phyloP scores from a whole-genome alignment of 2,888 invertebrate species.

The Nemapogon koenigi region DNA sequence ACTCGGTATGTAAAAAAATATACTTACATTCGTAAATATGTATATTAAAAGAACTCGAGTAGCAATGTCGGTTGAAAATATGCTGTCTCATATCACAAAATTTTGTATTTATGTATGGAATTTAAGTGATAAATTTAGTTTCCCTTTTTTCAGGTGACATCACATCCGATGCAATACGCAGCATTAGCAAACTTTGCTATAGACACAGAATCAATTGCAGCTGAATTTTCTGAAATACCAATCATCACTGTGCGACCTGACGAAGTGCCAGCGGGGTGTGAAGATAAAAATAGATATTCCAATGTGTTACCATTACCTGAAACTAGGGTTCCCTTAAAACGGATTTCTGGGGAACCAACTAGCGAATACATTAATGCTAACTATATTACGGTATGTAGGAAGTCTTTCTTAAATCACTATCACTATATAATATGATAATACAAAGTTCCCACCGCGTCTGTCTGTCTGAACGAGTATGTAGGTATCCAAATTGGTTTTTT shows the following conservation, averaged over 20 bases:
- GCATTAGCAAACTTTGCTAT: constrained; percentile 77
- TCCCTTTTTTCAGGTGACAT: constrained; percentile 66
- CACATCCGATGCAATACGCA: constrained; percentile 79
- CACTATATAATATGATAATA: too few species aligned
- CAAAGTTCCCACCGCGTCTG: too few species aligned
- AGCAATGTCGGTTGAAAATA: too few species aligned
- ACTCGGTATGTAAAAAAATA: too few species aligned
- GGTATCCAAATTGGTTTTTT: too few species aligned
- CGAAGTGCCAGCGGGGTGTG: constrained; percentile 86
- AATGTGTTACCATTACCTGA: constrained; percentile 95
- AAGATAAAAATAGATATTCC: constrained; percentile 89
- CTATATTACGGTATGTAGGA: constrained; percentile 82
- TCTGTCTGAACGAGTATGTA: too few species aligned
- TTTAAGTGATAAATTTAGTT: too few species aligned
- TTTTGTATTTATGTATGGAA: too few species aligned
- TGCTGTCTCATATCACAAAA: too few species aligned
- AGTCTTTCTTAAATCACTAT: too few species aligned
- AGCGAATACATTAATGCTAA: constrained; percentile 95
- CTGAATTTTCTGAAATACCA: constrained; percentile 84
- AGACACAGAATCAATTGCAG: constrained; percentile 74
- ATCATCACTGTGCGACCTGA: constrained; percentile 79
- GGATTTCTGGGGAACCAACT: constrained; percentile 75
- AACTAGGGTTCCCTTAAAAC: constrained; percentile 80
- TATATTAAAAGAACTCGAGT: too few species aligned
- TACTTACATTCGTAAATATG: too few species aligned